A percentile compares a stretch with the other conserved stretches of the same genome.
phyloP scores from a whole-genome alignment of 2,113 vertebrate genomes.

The Pterocles orientalis region DNA sequence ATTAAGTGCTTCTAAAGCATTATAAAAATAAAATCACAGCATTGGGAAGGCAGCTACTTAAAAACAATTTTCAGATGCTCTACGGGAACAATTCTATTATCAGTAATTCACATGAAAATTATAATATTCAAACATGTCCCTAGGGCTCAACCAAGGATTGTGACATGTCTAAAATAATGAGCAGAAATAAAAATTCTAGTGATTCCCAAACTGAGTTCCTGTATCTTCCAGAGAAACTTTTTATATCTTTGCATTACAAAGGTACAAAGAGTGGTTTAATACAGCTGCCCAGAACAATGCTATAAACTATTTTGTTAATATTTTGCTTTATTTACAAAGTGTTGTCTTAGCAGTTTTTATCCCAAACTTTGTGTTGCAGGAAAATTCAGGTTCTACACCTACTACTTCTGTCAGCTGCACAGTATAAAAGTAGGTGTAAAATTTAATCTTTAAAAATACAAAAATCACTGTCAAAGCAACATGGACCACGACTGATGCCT shows the following conservation, averaged over 20 bases:
- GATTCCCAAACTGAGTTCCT: background rate
- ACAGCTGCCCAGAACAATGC: background rate
- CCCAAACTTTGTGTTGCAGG: background rate
- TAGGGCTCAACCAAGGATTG: constrained; percentile 1
- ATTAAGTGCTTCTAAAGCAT: background rate
- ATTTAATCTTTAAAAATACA: background rate
- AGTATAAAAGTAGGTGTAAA: background rate
- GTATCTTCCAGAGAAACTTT: constrained; percentile 5
- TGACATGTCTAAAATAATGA: background rate
- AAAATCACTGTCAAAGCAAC: background rate
- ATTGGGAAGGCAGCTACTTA: constrained; percentile 3
- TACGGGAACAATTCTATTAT: constrained; percentile 43
- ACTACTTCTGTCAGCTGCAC: background rate
- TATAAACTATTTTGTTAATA: background rate
- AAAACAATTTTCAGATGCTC: constrained; percentile 41
- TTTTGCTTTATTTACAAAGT: background rate
- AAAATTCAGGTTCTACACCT: background rate
- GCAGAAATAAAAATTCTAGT: background rate
- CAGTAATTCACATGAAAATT: constrained; percentile 45
- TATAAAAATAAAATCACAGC: constrained; percentile 12
- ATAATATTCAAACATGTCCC: constrained; percentile 44
- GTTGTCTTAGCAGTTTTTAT: background rate
- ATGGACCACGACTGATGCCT: fast-evolving
- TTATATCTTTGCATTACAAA: background rate
- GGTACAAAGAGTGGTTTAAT: background rate